Conservation (phyloP, 2,888 invertebrate species). For the Acleris laterana region DNA sequence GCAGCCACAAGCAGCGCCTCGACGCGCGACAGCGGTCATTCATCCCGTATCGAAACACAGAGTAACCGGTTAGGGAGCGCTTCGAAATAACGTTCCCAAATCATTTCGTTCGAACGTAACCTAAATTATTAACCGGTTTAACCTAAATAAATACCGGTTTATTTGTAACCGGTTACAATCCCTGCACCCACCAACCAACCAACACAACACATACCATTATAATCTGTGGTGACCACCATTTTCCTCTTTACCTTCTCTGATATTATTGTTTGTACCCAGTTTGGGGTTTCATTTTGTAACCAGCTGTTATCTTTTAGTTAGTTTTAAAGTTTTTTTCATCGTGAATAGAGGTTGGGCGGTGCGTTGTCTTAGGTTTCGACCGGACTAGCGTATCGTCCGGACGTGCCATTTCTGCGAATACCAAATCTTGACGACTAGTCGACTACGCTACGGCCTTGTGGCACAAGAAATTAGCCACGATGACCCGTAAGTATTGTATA, state of each 20-base stretch:
- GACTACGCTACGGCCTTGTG: conserved; percentile 49
- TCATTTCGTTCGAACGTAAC: too few relatives aligned
- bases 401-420: conserved; percentile 50
- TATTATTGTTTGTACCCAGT: conserved; percentile 54
- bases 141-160: too few relatives aligned
- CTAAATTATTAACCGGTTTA: too few relatives aligned
- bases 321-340: conserved; percentile 67
- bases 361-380: conserved; percentile 83
- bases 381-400: conserved; percentile 83
- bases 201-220: too few relatives aligned
- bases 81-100: too few relatives aligned
- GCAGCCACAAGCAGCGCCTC: too few relatives aligned
- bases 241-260: conserved; percentile 29
- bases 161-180: too few relatives aligned
- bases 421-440: conserved; percentile 45
- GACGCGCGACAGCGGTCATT: too few relatives aligned
- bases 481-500: conserved; percentile 75
- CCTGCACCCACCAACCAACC: too few relatives aligned
- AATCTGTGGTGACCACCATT: conserved; percentile 29
- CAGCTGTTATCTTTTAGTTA: conserved; percentile 68
- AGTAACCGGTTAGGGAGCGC: too few relatives aligned
- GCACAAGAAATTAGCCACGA: conserved; percentile 58
- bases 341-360: conserved; percentile 76
- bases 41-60: too few relatives aligned
- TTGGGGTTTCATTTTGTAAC: conserved; percentile 50